A percentile compares a stretch with the other conserved stretches of the same genome.
These are phyloP conservation scores for Aphis gossypii DNA, from an alignment of 1,140 invertebrate genomes.

Conservation along the genomic window DNA sequence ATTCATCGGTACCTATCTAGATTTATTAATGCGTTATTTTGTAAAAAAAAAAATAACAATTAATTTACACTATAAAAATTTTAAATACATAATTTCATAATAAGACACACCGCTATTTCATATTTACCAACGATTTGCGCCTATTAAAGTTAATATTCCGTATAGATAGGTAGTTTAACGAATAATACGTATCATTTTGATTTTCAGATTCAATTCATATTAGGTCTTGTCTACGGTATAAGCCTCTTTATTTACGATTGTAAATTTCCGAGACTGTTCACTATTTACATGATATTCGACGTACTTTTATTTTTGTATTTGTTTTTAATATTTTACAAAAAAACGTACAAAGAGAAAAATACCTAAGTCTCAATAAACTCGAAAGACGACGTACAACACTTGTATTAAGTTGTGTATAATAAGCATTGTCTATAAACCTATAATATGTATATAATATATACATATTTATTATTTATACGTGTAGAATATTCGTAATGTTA, in stretches of 20 bases:
- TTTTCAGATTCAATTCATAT: constrained; percentile 59
- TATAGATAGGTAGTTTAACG: not conserved
- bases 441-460: not conserved
- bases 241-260: constrained; percentile 56
- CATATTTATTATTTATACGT: not conserved
- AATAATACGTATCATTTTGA: not conserved
- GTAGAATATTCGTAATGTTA: not conserved
- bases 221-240: constrained; percentile 55
- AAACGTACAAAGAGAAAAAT: constrained; percentile 57
- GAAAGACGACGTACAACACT: not conserved
- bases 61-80: not conserved
- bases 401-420: not conserved
- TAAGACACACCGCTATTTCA: not conserved
- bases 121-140: not conserved
- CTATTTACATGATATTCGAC: constrained; percentile 55
- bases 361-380: constrained; percentile 34
- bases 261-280: constrained; percentile 44
- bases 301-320: constrained; percentile 59
- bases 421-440: not conserved
- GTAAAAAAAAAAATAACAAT: not conserved
- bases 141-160: not conserved
- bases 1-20: not conserved
- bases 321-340: constrained; percentile 60
- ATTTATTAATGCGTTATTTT: not conserved
- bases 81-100: too few species aligned